These are phyloP conservation scores for Selene dorsalis DNA, from an alignment of 2,797 vertebrate species.

Conservation along the genomic window DNA sequence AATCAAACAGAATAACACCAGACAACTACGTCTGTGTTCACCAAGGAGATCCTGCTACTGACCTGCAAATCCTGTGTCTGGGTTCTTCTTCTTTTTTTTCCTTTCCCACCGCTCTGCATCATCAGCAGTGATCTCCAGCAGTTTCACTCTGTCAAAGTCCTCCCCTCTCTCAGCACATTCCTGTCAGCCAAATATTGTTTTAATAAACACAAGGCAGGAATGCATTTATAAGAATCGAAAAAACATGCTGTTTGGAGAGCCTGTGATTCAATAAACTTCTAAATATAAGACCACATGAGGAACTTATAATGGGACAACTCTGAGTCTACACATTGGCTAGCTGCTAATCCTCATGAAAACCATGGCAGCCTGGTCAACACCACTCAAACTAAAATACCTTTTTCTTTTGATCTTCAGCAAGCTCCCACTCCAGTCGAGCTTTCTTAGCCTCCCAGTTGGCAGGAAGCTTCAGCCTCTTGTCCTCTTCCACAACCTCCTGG, in stretches of 20 bases:
- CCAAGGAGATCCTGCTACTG: constrained; percentile 10
- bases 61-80: constrained; percentile 97
- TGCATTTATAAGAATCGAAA: background rate
- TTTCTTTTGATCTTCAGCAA: constrained; percentile 90
- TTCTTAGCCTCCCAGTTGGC: constrained; percentile 97
- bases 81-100: constrained; percentile 94
- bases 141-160: constrained; percentile 92
- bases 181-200: constrained; percentile 72
- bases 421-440: constrained; percentile 93
- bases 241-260: too few relatives aligned
- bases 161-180: constrained; percentile 91
- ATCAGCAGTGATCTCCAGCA: constrained; percentile 94
- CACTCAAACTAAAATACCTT: constrained; percentile 77
- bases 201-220: background rate
- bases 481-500: constrained; percentile 95
- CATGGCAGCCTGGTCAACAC: background rate
- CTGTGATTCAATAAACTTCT: background rate
- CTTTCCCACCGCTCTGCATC: constrained; percentile 95
- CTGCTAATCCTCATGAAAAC: background rate
- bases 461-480: constrained; percentile 93
- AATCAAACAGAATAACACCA: background rate
- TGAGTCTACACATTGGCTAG: background rate
- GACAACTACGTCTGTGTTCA: background rate
- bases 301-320: background rate
- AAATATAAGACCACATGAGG: background rate